Base-by-base conservation (phyloP, 1,140 invertebrate species). In the Drosophila setifemur region DNA sequence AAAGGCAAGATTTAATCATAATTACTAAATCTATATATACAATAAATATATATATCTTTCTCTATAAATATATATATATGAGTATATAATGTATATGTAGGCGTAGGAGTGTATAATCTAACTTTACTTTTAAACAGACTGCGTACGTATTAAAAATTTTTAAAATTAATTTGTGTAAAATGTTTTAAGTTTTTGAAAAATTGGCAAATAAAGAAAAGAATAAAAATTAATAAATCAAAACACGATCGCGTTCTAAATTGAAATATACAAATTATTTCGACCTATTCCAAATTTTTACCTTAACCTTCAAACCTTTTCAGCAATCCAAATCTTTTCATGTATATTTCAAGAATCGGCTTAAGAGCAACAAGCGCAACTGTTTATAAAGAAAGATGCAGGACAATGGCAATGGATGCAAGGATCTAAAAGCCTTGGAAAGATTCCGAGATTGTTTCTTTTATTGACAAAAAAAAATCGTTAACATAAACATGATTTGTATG, bases 1-100 rank as follows among this genome's bases (percentile, higher is more conserved):
- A 86, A 86, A 86, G 81, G 81, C 81, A 86, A 86, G 81, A 86
- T 86, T 86, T 86, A 86, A 86, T 86, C 81, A 86, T 86, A 86
- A 86, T 86, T 81, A 86, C 67, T 78, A 78, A 78, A 85, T 78
- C 73, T 83, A 78, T 85, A 83, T 76, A 83, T 74, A 83, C 52
- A 83, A 70, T 73, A 81, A 63, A 78, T 74, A 74, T 79, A 76
- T 77, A 82, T 76, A 64, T 82, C 71, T 83, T 72, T 83, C 63
- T 74, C 58, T 61, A 78, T 50, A 81, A 71, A 77, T 76, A 83
- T 70, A 79, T 71, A 74, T 78, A 77, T 72, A 53, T 58, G 58
- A 55, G 54, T 75, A 82, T 72, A 82, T 68, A 76, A 67, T 83
- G 79, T 83, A 83, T 83, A 85, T 85, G 73, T 83, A 82, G 78